Conservation (phyloP, 2,113 vertebrate genomes). For the Shinisaurus crocodilurus region DNA sequence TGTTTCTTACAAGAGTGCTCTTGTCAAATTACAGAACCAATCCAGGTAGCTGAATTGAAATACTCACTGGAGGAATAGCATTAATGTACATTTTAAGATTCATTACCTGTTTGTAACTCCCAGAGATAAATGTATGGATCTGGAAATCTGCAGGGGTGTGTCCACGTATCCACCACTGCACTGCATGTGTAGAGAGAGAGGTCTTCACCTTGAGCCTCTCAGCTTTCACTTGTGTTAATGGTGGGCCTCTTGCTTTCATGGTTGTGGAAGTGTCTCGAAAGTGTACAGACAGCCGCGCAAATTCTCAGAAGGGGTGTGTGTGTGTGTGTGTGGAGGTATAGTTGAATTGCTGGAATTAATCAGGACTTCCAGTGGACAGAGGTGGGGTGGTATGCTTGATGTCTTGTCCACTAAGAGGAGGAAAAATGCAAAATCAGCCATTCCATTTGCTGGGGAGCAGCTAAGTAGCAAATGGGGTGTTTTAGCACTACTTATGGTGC, state of each 20-base stretch:
- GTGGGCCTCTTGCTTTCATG: neutral
- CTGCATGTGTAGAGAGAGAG: neutral
- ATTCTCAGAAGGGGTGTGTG: neutral
- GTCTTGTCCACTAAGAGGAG: neutral
- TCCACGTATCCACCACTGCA: neutral
- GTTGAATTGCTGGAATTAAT: neutral
- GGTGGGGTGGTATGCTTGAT: neutral
- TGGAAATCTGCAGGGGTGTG: neutral
- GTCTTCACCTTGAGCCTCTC: neutral
- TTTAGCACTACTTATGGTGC: neutral
- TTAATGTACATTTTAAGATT: neutral
- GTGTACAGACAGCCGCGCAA: no score
- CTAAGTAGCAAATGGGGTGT: neutral
- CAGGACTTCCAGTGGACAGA: neutral
- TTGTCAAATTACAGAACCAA: constrained; percentile 58
- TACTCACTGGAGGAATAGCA: constrained; percentile 37
- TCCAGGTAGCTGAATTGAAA: constrained; percentile 22
- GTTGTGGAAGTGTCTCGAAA: neutral
- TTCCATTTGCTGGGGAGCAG: neutral
- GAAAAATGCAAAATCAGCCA: neutral
- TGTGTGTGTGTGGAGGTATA: neutral
- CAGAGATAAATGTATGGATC: neutral
- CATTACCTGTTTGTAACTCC: constrained; percentile 10
- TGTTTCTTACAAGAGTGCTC: constrained; percentile 38
- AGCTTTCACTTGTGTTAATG: neutral